Evolutionary conservation across 2,113 vertebrate species (phyloP).

Genomic region (Cairina moschata): DNA sequence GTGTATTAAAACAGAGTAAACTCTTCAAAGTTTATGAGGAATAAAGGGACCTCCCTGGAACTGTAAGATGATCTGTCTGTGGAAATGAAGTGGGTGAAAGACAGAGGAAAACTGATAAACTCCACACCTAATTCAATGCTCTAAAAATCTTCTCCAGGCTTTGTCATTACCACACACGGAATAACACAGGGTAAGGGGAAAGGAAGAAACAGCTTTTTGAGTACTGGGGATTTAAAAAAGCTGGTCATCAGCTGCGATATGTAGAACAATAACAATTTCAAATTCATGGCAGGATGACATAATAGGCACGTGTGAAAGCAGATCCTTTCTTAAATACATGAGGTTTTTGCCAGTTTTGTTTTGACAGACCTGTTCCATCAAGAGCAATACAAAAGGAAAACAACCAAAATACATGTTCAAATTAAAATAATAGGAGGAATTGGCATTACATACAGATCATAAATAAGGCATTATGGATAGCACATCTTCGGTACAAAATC

Average conservation of each 20-base stretch:
- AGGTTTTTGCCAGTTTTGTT: neutral
- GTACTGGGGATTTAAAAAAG: neutral
- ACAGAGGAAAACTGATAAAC: neutral
- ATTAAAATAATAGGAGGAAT: neutral
- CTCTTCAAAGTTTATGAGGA: neutral
- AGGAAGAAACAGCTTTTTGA: neutral
- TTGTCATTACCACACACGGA: neutral
- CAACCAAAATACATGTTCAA: neutral
- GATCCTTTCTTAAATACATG: neutral
- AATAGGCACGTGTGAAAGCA: neutral
- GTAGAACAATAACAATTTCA: conserved; percentile 1
- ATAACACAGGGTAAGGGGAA: neutral
- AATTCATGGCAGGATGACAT: neutral
- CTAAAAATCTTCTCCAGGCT: neutral
- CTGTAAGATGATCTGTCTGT: neutral
- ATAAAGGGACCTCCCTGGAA: neutral
- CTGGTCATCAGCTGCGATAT: neutral
- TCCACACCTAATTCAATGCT: neutral
- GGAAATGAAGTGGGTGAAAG: neutral
- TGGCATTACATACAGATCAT: neutral
- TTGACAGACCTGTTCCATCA: neutral
- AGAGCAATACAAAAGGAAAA: neutral
- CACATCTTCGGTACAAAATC: neutral
- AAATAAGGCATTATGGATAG: neutral
- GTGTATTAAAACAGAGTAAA: neutral